A percentile compares a stretch with the other conserved stretches of the same genome.
Conservation (phyloP, 2,888 invertebrate species). For the Mimas tiliae region DNA sequence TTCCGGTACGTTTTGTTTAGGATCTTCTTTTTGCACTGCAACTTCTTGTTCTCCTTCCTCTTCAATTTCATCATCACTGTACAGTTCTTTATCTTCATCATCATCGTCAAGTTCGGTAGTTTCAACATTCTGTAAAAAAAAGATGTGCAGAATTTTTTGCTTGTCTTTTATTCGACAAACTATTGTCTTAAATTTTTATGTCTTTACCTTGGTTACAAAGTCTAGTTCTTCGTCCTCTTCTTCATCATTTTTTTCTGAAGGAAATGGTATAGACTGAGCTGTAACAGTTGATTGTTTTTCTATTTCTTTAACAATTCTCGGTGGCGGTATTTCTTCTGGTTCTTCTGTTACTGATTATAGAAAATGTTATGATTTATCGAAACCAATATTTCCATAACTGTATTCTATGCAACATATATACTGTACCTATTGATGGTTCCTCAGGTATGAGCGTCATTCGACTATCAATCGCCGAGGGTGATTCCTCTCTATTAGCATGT, state of each 20-base stretch:
- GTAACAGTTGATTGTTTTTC: not conserved
- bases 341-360: slow-evolving; percentile 3
- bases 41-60: slow-evolving; percentile 65
- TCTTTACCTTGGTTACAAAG: slow-evolving; percentile 46
- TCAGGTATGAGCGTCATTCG: slow-evolving; percentile 75
- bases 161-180: not conserved
- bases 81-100: slow-evolving; percentile 62
- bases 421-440: slow-evolving; percentile 44
- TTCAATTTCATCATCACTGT: slow-evolving; percentile 66
- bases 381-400: not conserved
- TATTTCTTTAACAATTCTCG: not conserved
- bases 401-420: slow-evolving; percentile 27
- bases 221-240: slow-evolving; percentile 49
- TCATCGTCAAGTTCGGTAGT: slow-evolving; percentile 39
- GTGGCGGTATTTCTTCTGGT: slow-evolving; percentile 2
- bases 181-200: not conserved
- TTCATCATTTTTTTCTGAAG: slow-evolving; percentile 38
- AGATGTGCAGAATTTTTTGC: not conserved
- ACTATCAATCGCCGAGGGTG: slow-evolving; percentile 62
- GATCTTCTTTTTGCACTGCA: slow-evolving; percentile 54
- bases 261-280: not conserved
- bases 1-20: slow-evolving; percentile 47
- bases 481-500: slow-evolving; percentile 59
- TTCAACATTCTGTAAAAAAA: slow-evolving; percentile 47
- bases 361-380: slow-evolving; percentile 1